Evolutionary conservation across 2,888 invertebrate species (phyloP), one percentile per base, ranked within the genome.

Genomic region (Mayetiola destructor): DNA sequence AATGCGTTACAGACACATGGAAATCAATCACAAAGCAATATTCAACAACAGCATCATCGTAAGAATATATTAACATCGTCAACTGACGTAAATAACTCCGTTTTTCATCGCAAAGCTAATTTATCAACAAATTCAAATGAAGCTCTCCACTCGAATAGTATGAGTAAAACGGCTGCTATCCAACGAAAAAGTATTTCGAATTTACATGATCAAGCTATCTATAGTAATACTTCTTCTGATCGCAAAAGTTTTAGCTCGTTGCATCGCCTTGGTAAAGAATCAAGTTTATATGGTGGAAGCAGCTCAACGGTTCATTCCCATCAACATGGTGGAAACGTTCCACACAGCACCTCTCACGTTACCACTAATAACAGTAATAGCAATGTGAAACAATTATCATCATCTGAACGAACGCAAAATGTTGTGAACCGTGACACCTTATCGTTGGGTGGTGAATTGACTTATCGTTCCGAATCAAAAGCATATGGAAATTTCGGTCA

Each of bases 141-240:
- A 70, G 82, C 84, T 2, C 73, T 83, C 5, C 85, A 86, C 65
- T 80, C 82, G 0, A 73, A 74, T 0, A 60, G 62, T 57, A 23
- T 63, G n/a, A 81, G 81, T 63, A 80, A 84, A 0, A 80, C 85
- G 1, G 88, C 87, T 18, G 82, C 87, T 23, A 84, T 85, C 61
- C 87, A 87, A 69, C 77, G 85, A 56, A 87, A 86, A 68, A 88
- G 88, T 59, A 84, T 88, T 59, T 80, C 81, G 23, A 88, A 88
- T 66, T 74, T 89, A 1, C 82, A 84, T 58, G 87, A 87, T 60
- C 82, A 80, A 62, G 82, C 82, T 10, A 80, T 82, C 64, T 82
- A 80, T 64, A 9, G 8, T 32, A 48, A 48, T 48, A 82, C 80
- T 62, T 81, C 80, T 62, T 78, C 77, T 10, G 87, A 88, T 61